Percentiles rank a stretch among this genome's conserved stretches.
These are phyloP conservation scores for Brenthis hecate DNA, from an alignment of 2,888 invertebrate species.

Conservation along the genomic window DNA sequence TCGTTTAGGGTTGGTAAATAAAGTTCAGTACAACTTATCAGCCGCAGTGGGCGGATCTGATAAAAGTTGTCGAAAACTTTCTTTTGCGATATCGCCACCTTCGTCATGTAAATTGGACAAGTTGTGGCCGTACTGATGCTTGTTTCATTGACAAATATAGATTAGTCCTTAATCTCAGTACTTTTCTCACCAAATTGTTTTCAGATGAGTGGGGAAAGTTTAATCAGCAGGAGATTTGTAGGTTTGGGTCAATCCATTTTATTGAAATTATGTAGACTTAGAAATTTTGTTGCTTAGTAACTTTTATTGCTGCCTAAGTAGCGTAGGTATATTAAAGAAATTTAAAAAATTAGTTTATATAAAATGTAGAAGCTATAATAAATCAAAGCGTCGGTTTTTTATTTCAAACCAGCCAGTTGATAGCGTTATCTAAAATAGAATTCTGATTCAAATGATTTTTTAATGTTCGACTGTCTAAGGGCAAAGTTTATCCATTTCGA, in stretches of 20 bases:
- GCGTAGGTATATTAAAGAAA: too few species aligned
- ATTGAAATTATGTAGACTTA: slow-evolving; percentile 13
- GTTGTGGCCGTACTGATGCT: slow-evolving; percentile 69
- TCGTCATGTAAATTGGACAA: slow-evolving; percentile 81
- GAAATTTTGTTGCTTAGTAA: background rate
- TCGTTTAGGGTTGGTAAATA: slow-evolving; percentile 67
- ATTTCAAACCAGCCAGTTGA: slow-evolving; percentile 4
- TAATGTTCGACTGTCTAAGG: slow-evolving; percentile 31
- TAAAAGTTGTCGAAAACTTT: slow-evolving; percentile 78
- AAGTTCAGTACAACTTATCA: slow-evolving; percentile 79
- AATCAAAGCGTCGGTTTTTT: background rate
- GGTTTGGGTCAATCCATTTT: slow-evolving; percentile 16
- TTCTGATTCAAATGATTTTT: slow-evolving; percentile 34
- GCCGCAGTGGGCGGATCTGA: slow-evolving; percentile 74
- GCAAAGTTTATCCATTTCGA: slow-evolving; percentile 42
- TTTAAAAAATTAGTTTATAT: background rate
- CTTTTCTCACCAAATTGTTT: slow-evolving; percentile 64
- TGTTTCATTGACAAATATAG: slow-evolving; percentile 73
- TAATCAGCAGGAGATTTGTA: slow-evolving; percentile 32
- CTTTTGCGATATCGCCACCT: slow-evolving; percentile 80
- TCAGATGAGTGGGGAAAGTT: slow-evolving; percentile 48
- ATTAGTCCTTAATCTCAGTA: slow-evolving; percentile 70
- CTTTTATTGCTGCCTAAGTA: background rate
- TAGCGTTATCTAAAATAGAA: slow-evolving; percentile 26
- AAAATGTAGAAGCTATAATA: background rate